A percentile compares a stretch with the other conserved stretches of the same genome.
phyloP scores from a whole-genome alignment of 2,113 vertebrate species.

The Gnathonemus echidnorhynchus region DNA sequence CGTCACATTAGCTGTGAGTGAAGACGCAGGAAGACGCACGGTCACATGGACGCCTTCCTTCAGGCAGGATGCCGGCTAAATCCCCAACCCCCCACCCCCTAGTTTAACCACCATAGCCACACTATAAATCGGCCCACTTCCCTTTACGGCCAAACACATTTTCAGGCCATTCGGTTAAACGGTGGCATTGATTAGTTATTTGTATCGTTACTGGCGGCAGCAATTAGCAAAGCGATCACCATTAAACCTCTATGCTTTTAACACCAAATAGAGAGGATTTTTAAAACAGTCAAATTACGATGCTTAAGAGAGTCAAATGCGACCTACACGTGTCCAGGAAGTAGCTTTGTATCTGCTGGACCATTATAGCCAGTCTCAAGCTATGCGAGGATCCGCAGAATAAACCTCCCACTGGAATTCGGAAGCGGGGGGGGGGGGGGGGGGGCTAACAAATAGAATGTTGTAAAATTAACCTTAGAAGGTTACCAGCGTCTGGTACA shows the following conservation, averaged over 20 bases:
- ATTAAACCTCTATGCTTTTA: neutral
- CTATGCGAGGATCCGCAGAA: neutral
- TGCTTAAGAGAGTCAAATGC: neutral
- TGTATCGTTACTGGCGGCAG: neutral
- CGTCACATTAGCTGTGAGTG: neutral
- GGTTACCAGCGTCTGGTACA: conserved; percentile 26
- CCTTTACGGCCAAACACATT: neutral
- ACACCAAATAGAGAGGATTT: neutral
- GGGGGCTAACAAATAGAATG: neutral
- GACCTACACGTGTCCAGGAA: neutral
- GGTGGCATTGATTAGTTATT: neutral
- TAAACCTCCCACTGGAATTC: neutral
- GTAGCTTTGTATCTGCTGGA: neutral
- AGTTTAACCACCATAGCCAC: neutral
- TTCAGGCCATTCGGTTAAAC: neutral
- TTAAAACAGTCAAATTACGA: neutral
- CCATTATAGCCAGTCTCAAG: neutral
- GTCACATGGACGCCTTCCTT: neutral
- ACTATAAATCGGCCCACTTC: neutral
- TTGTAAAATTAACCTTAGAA: conserved; percentile 18
- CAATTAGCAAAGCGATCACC: neutral
- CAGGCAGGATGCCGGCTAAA: neutral
- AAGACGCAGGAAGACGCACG: neutral
- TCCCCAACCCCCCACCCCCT: neutral
- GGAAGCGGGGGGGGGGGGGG: neutral